Percentiles rank a stretch among this genome's conserved stretches.
Evolutionary conservation across 2,888 invertebrate species (phyloP).

Genomic region (Timema podura): DNA sequence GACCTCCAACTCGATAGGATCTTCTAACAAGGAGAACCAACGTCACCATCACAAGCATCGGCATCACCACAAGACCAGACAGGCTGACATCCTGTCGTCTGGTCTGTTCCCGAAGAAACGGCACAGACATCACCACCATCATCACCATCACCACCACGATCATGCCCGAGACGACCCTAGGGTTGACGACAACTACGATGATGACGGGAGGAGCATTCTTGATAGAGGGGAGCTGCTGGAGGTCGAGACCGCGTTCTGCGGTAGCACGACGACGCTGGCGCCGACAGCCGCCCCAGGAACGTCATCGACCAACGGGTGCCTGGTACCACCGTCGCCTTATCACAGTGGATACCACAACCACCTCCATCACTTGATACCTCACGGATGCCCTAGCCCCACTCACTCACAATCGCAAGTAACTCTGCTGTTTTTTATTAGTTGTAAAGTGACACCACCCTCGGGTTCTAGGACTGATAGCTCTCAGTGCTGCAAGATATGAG

Average conservation of each 20-base stretch:
- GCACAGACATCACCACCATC: slow-evolving; percentile 32
- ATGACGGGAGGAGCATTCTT: not conserved
- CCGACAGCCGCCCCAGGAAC: slow-evolving; percentile 21
- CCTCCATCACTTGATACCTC: slow-evolving; percentile 15
- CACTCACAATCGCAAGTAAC: slow-evolving; percentile 30
- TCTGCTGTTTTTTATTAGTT: not conserved
- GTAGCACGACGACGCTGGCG: slow-evolving; percentile 20
- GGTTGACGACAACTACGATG: not conserved
- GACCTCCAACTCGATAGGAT: slow-evolving; percentile 47
- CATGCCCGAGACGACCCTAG: slow-evolving; percentile 32
- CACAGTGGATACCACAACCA: slow-evolving; percentile 26
- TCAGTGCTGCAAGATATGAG: no score
- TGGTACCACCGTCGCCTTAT: slow-evolving; percentile 10
- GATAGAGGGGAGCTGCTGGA: slow-evolving; percentile 12
- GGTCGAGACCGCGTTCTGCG: slow-evolving; percentile 25
- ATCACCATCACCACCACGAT: slow-evolving; percentile 29
- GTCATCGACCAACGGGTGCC: slow-evolving; percentile 16
- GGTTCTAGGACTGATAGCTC: no score
- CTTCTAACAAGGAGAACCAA: slow-evolving; percentile 44
- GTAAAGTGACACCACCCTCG: no score
- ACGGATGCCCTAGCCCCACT: slow-evolving; percentile 23
- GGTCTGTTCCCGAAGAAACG: slow-evolving; percentile 28
- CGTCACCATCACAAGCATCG: slow-evolving; percentile 37
- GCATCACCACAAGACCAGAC: no score
- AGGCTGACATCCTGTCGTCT: slow-evolving; percentile 22